Base-by-base conservation (phyloP, 2,888 invertebrate species). In the Macrosiphum euphorbiae region DNA sequence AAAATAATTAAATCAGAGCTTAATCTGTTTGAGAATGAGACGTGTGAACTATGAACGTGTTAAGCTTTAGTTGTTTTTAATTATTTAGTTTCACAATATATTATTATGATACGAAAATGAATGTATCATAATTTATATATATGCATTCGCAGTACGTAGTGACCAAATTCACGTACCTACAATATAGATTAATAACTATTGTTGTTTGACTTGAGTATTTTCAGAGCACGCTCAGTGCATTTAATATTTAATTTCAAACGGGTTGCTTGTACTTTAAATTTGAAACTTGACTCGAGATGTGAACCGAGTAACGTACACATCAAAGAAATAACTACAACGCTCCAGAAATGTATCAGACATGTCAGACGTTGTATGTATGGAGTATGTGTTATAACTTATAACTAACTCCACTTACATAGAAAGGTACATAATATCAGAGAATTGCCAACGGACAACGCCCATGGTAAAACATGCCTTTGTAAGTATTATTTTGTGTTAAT, bases 241-340 rank as follows among this genome's bases (percentile, higher is more conserved):
- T 61, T 47, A 67, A 61, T 89, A 61, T 61, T 61, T 89, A n/a
- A 90, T 61, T 61, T 44, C 20, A 47, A 61, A 61, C 47, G n/a
- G 13, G 47, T 47, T 47, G 61, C 47, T 90, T 20, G 55, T 55
- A 61, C 55, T 90, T 90, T 90, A 44, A 90, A 90, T 61, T 61
- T n/a, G 28, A 90, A 44, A 89, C 61, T 89, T 44, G 89, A 89
- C 61, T n/a, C 10, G 7, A 61, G 61, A 61, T 28, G 61, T 20
- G 58, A 26, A 20, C 35, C 20, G 24, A 61, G 89, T 35, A 28
- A 24, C 28, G 20, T 44, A 20, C 78, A 78, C 78, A 78, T 78
- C 78, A n/a, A 52, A 28, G 87, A 58, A 88, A 44, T 88, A 58
- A 88, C 35, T 35, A 41, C 50, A 26, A 24, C 20, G 78, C 8